Percentiles rank a stretch among this genome's conserved stretches.
These are phyloP conservation scores for Pseudomyrmex flavicornis DNA, from an alignment of 1,140 invertebrate genomes.

Conservation along the genomic window DNA sequence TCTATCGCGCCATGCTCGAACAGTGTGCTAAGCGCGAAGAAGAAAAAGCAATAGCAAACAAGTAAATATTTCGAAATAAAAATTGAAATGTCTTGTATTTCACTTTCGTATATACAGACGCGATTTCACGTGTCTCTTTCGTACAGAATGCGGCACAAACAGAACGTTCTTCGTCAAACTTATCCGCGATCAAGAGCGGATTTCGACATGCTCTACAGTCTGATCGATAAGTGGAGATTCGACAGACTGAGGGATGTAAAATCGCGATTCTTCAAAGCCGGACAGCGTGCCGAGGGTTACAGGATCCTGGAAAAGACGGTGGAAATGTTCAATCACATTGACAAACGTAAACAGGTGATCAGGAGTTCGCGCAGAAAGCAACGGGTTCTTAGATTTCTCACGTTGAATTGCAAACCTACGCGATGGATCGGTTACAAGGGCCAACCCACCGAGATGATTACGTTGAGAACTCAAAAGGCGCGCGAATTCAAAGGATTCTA, in stretches of 20 bases:
- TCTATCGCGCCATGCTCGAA: conserved; percentile 74
- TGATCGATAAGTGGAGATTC: conserved; percentile 88
- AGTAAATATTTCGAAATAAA: conserved; percentile 75
- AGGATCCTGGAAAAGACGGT: conserved; percentile 88
- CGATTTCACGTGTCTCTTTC: conserved; percentile 3
- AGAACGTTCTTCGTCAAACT: conserved; percentile 86
- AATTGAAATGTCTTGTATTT: neutral
- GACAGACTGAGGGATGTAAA: conserved; percentile 87
- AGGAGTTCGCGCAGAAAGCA: conserved; percentile 85
- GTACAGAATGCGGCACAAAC: conserved; percentile 84
- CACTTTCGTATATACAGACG: neutral
- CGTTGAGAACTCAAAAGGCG: conserved; percentile 88
- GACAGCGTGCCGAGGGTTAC: conserved; percentile 87
- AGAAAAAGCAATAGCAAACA: conserved; percentile 69
- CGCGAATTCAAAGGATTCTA: conserved; percentile 87
- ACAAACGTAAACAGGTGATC: conserved; percentile 86
- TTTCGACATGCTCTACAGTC: conserved; percentile 87
- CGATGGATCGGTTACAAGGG: conserved; percentile 87
- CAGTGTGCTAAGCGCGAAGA: conserved; percentile 83
- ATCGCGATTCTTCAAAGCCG: conserved; percentile 85
- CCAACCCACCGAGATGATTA: conserved; percentile 87
- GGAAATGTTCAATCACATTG: conserved; percentile 87
- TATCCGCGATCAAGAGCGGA: conserved; percentile 87
- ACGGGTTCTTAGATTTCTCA: conserved; percentile 87
- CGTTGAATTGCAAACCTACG: conserved; percentile 87